Conservation (phyloP, 2,113 vertebrate genomes). For the Paradisaea rubra region DNA sequence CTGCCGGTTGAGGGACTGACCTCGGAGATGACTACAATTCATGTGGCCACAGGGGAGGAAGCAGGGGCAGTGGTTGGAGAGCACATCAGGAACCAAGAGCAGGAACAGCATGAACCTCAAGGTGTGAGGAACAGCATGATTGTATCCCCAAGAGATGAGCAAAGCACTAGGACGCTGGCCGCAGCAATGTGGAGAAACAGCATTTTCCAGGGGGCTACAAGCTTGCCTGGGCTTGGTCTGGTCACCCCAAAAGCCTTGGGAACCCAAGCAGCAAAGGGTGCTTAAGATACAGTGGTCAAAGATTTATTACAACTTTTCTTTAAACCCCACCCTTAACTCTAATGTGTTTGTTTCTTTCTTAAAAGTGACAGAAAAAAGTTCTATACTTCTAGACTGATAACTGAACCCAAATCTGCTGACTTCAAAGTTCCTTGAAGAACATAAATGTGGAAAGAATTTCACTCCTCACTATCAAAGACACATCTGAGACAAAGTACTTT, state of each 20-base stretch:
- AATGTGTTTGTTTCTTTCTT: background rate
- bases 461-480: conserved; percentile 12
- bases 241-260: background rate
- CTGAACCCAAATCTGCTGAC: conserved; percentile 18
- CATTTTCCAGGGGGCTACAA: background rate
- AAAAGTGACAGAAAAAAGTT: background rate
- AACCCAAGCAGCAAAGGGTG: background rate
- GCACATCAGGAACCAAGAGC: background rate
- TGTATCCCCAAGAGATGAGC: background rate
- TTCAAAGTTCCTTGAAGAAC: background rate
- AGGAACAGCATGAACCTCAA: background rate
- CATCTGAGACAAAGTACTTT: conserved; percentile 23
- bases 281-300: background rate
- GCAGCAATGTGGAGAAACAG: background rate
- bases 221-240: background rate
- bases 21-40: background rate
- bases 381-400: background rate
- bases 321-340: background rate
- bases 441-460: conserved; percentile 13
- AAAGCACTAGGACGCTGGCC: background rate
- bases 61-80: background rate
- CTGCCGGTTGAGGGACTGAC: background rate
- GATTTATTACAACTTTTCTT: background rate
- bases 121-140: rapidly evolving
- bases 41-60: background rate